Evolutionary conservation across 2,888 invertebrate genomes (phyloP), one percentile per base, ranked within the genome.

Genomic region (Chrysolina americana): DNA sequence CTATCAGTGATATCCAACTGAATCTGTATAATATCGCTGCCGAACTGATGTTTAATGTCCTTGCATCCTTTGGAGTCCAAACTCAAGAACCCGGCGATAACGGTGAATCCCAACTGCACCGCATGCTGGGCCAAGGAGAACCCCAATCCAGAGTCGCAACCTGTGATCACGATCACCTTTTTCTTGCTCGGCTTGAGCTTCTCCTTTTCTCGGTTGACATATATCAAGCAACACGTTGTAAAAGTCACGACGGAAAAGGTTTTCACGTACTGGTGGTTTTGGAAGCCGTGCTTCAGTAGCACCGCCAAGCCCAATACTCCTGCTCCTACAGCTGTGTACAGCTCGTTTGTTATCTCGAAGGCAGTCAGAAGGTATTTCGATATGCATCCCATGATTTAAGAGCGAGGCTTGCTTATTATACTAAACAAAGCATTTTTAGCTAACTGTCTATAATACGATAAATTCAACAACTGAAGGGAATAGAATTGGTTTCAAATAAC

Each of bases 131-230:
- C 94, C 65, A 94, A 86, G 2, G 93, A 92, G 88, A 92, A 95
- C 71, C 96, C 96, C 17, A 96, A 89, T 2, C 96, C 96, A 73
- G 95, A 94, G 87, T 96, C 96, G 85, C 96, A 96, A 56, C 96
- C 96, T 9, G 95, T 95, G 79, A 96, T 92, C 19, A 95, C 90
- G 50, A 94, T 89, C 2, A 93, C 90, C 77, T 87, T 86, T 56
- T 86, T 82, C 50, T 79, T 79, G 19, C 81, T 79, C 0, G 86
- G 80, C 68, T 73, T 69, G 1, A 78, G 62, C 23, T 79, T 78
- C 21, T 23, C 53, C 70, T 84, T 79, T 23, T 81, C 77, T 28
- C 78, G 71, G 19, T 81, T 78, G 1, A 82, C 81, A 72, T 85
- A 88, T 1, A 83, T 44, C 41, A 88, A 81, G 79, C 85, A 83